Conservation (phyloP, 2,888 invertebrate genomes). For the Synanthedon vespiformis region DNA sequence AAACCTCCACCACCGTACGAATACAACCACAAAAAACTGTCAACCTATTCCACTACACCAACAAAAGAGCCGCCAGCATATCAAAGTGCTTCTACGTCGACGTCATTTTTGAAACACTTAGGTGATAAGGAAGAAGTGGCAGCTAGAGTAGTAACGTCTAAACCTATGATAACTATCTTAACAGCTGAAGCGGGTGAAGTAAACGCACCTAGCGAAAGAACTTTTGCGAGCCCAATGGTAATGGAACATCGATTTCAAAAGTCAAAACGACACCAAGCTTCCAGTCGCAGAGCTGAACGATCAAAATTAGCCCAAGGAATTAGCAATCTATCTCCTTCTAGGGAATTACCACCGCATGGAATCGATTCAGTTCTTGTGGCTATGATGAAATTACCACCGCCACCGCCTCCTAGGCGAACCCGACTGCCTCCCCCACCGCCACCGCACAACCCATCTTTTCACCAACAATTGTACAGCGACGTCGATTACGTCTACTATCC, state of each 20-base stretch:
- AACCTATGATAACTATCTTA: conserved; percentile 80
- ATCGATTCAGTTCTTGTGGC: conserved; percentile 66
- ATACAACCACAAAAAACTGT: conserved; percentile 71
- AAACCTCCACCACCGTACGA: conserved; percentile 80
- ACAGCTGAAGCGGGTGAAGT: conserved; percentile 82
- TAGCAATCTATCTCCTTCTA: conserved; percentile 55
- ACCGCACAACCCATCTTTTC: conserved; percentile 87
- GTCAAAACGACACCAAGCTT: conserved; percentile 59
- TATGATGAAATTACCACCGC: conserved; percentile 73
- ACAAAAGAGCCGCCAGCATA: conserved; percentile 77
- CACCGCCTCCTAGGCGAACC: conserved; percentile 68
- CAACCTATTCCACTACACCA: conserved; percentile 32
- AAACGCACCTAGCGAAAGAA: conserved; percentile 71
- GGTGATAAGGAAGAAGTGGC: conserved; percentile 75
- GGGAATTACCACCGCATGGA: conserved; percentile 44
- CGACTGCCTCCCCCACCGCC: conserved; percentile 78
- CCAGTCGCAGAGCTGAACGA: conserved; percentile 73
- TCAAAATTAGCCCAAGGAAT: conserved; percentile 70
- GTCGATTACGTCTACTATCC: conserved; percentile 94
- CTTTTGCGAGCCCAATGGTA: conserved; percentile 63
- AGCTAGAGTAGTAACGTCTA: conserved; percentile 81
- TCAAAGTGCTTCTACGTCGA: conserved; percentile 48
- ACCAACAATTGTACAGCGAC: conserved; percentile 90
- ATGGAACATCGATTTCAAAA: conserved; percentile 62
- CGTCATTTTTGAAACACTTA: conserved; percentile 23